These are phyloP conservation scores for Potorous gilbertii DNA, from an alignment of 2,797 vertebrate genomes.

Conservation along the genomic window DNA sequence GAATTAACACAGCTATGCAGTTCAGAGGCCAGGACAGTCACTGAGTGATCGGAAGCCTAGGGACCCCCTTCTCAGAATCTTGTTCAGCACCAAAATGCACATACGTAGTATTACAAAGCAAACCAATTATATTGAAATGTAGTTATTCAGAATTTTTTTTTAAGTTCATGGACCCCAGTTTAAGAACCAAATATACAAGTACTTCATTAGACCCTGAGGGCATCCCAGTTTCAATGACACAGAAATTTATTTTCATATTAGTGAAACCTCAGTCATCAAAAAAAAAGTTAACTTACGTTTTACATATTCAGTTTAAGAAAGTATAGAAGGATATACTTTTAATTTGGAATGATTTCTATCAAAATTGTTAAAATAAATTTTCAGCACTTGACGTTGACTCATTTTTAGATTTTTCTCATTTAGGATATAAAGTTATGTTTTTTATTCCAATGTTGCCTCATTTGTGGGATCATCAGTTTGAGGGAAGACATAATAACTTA, in stretches of 20 bases:
- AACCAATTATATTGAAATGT: not conserved
- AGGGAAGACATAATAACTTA: not conserved
- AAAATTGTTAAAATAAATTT: conserved; percentile 49
- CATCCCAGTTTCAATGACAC: not conserved
- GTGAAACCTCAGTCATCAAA: not conserved
- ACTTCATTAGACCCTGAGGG: not conserved
- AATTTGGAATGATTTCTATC: conserved; percentile 37
- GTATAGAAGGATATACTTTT: not conserved
- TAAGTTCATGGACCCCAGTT: not conserved
- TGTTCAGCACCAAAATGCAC: not conserved
- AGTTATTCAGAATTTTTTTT: not conserved
- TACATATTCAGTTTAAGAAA: conserved; percentile 30
- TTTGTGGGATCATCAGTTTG: conserved; percentile 22
- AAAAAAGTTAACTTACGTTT: conserved; percentile 10
- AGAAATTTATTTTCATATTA: not conserved
- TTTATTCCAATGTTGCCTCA: conserved; percentile 23
- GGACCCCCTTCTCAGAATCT: not conserved
- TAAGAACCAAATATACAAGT: not conserved
- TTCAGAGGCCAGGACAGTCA: not conserved
- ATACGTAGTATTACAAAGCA: not conserved
- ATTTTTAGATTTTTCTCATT: conserved; percentile 14
- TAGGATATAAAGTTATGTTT: not conserved
- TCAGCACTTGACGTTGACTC: not conserved
- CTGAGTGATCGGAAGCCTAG: not conserved
- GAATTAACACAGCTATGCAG: not conserved